Evolutionary conservation across 2,113 vertebrate genomes (phyloP), one percentile per base, ranked within the genome.

Genomic region (Calidris pygmaea): DNA sequence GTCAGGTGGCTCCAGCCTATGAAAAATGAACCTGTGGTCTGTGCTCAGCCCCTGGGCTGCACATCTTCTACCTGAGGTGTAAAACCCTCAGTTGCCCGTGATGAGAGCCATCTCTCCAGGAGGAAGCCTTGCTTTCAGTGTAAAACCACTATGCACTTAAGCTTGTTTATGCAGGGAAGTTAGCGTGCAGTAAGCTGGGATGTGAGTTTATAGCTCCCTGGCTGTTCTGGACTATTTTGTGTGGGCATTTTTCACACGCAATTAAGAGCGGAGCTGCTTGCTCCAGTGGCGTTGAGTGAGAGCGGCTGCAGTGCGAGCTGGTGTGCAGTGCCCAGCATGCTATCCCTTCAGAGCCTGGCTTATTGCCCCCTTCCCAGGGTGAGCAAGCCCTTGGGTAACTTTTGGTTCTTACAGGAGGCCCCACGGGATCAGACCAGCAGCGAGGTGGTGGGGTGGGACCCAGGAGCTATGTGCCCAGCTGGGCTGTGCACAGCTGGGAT

Each of bases 221-320:
- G 34, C 88, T 82, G 34, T 90, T 87, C 63, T 35, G 41, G 41
- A 10, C 50, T 59, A 20, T 85, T 85, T 67, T 77, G 58, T 83
- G 87, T 26, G 75, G 71, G 32, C 79, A 80, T 93, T 90, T 91
- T 93, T 94, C 74, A 59, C 48, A 26, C 0, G 1, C 35, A 80
- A 2, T 78, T 87, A 83, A 37, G 85, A 76, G 53, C 50, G 24
- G 78, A 89, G 74, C 56, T 55, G 39, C 77, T 94, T 1, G 5
- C 35, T 89, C 43, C 6, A 9, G 63, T 47, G 53, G 62, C 2
- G 7, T 45, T 2, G 1, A 72, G 26, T 75, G 63, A 67, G 43
- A 78, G 71, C 14, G 30, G 62, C 68, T 70, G 3, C 0, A 3
- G 66, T 1, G 0, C 34, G 77, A 71, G 52, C 60, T 14, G 34